Conservation (phyloP, 2,888 invertebrate genomes). For the Anaspis maculata region DNA sequence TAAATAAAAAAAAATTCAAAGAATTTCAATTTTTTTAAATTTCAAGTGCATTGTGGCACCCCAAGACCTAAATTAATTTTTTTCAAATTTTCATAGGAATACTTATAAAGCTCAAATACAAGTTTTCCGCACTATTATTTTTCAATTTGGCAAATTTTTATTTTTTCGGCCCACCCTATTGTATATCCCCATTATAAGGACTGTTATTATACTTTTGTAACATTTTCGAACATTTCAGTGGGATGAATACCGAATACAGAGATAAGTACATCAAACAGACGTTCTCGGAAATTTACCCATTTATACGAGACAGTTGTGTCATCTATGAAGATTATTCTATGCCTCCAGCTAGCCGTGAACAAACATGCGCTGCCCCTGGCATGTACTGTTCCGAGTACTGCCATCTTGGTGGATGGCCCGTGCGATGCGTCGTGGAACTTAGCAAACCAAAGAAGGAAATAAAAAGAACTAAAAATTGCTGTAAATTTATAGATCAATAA, state of each 20-base stretch:
- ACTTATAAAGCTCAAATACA: too few relatives aligned
- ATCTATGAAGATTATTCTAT: conserved; percentile 26
- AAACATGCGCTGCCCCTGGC: conserved; percentile 35
- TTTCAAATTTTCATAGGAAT: too few relatives aligned
- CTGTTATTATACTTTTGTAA: too few relatives aligned
- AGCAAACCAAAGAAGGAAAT: background rate
- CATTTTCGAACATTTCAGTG: conserved; percentile 26
- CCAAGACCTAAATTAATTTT: too few relatives aligned
- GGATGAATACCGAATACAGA: conserved; percentile 32
- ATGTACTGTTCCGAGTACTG: conserved; percentile 43
- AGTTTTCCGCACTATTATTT: too few relatives aligned
- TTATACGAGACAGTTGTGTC: conserved; percentile 26
- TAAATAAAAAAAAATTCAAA: too few relatives aligned
- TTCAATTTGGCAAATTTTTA: too few relatives aligned
- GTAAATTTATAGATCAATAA: too few relatives aligned
- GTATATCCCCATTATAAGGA: too few relatives aligned
- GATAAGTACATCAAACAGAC: conserved; percentile 31
- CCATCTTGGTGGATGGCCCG: conserved; percentile 40
- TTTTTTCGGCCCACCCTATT: too few relatives aligned
- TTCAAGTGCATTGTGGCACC: too few relatives aligned
- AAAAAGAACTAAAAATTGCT: background rate
- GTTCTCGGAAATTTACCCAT: conserved; percentile 31
- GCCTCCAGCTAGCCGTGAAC: conserved; percentile 31
- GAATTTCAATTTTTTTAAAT: too few relatives aligned
- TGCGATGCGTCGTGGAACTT: conserved; percentile 30